Percentiles rank a stretch among this genome's conserved stretches.
Conservation (phyloP, 2,888 invertebrate species). For the Tyria jacobaeae region DNA sequence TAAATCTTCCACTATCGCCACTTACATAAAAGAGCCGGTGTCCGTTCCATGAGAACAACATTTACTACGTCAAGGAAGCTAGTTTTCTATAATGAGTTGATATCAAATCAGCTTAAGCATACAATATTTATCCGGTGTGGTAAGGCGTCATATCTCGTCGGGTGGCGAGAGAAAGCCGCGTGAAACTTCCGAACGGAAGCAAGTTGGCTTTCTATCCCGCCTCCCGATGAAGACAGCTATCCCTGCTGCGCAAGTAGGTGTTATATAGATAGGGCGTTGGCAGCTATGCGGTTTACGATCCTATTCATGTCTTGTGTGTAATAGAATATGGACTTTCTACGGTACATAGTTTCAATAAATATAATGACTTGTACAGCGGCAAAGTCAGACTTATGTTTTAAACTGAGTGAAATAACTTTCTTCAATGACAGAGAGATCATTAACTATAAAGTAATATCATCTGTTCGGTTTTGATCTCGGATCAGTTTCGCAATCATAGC, state of each 20-base stretch:
- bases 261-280: slow-evolving; percentile 48
- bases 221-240: slow-evolving; percentile 74
- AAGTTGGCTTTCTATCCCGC: slow-evolving; percentile 81
- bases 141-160: slow-evolving; percentile 64
- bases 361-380: neutral
- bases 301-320: slow-evolving; percentile 46
- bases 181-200: slow-evolving; percentile 83
- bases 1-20: slow-evolving; percentile 34
- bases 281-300: slow-evolving; percentile 49
- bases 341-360: slow-evolving; percentile 35
- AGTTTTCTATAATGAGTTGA: slow-evolving; percentile 48
- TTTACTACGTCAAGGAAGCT: slow-evolving; percentile 39
- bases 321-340: slow-evolving; percentile 44
- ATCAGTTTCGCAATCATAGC: too few species aligned
- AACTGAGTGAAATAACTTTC: neutral
- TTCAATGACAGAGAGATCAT: neutral
- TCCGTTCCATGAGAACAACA: slow-evolving; percentile 35
- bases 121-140: slow-evolving; percentile 63
- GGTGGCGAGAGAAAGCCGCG: slow-evolving; percentile 78
- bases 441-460: too few species aligned
- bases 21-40: slow-evolving; percentile 27
- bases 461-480: too few species aligned
- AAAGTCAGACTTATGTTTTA: too few species aligned
- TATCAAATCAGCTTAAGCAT: slow-evolving; percentile 58
- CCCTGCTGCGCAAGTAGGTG: slow-evolving; percentile 54